Evolutionary conservation across 2,797 vertebrate genomes (phyloP), one percentile per base, ranked within the genome.

Genomic region (Florisuga fusca): DNA sequence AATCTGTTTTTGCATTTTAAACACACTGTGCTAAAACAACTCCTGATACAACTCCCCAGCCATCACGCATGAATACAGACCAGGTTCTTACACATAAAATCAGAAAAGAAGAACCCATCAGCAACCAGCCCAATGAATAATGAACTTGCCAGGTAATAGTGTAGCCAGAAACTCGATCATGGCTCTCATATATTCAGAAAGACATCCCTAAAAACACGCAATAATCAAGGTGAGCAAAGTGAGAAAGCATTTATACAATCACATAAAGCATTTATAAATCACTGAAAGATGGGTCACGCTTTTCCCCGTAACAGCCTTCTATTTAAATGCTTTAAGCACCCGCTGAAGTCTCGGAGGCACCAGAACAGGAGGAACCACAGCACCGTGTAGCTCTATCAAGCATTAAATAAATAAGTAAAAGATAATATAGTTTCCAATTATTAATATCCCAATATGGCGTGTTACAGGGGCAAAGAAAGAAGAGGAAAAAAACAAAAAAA

Each of bases 351-450:
- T n/a, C 18, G 38, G 38, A 38, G 38, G 38, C 38, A 38, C 38
- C 12, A 38, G 38, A 38, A 38, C 38, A 38, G 38, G 10, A 41
- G 18, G 27, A 73, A 45, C 1, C 21, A 16, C 4, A 6, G 3
- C 33, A 2, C 4, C 2, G 3, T 2, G 16, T 1, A 25, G 13
- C 31, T 41, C 6, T 2, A 15, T 3, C 0, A 1, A 6, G 23
- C 26, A 53, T 20, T 7, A 7, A 46, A 38, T 38, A 6, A 50
- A 4, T 31, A 20, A 29, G 10, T 19, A 57, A 22, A 34, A 41
- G 7, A 8, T 33, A 5, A 48, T 4, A 43, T 15, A 31, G 12
- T 4, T 7, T 6, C 31, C 19, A 43, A 11, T 4, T 4, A 4
- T 43, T 43, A 15, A 4, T 45, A 31, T 3, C 6, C 22, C 6